Conservation (phyloP, 2,888 invertebrate species). For the Omphaloscelis lunosa region DNA sequence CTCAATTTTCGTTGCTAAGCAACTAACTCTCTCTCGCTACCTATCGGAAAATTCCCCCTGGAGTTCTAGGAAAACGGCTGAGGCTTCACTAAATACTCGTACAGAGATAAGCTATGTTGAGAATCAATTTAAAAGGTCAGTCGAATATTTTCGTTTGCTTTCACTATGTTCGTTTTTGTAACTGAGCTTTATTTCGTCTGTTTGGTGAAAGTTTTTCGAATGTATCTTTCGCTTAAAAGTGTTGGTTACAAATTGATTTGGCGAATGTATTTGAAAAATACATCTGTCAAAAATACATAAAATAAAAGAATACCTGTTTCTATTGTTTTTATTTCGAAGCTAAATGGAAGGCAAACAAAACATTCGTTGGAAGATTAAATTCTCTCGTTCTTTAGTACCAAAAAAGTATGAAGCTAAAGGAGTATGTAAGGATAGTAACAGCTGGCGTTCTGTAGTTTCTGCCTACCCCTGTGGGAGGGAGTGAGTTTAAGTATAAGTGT, state of each 20-base stretch:
- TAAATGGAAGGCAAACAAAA: neutral
- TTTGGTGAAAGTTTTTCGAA: constrained; percentile 7
- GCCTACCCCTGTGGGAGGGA: too few relatives aligned
- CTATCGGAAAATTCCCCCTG: constrained; percentile 56
- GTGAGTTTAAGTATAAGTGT: too few relatives aligned
- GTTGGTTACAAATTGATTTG: constrained; percentile 5
- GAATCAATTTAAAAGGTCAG: constrained; percentile 37
- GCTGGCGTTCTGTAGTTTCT: too few relatives aligned
- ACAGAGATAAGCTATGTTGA: constrained; percentile 23
- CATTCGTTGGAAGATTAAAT: neutral
- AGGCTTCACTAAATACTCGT: constrained; percentile 38
- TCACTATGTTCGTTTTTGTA: constrained; percentile 15
- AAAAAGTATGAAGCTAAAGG: too few relatives aligned
- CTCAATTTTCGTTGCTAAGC: constrained; percentile 57
- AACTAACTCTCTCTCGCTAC: constrained; percentile 29
- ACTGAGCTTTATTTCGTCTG: constrained; percentile 37
- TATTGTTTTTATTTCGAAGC: neutral
- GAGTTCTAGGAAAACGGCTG: constrained; percentile 46
- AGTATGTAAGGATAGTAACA: too few relatives aligned
- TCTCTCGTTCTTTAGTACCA: neutral
- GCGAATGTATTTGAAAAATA: neutral
- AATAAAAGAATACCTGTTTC: too few relatives aligned
- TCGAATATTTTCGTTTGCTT: constrained; percentile 39
- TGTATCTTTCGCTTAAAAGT: constrained; percentile 21
- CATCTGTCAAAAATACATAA: neutral